Percentiles rank a stretch among this genome's conserved stretches.
Evolutionary conservation across 2,113 vertebrate species (phyloP).

Genomic region (Morone saxatilis): DNA sequence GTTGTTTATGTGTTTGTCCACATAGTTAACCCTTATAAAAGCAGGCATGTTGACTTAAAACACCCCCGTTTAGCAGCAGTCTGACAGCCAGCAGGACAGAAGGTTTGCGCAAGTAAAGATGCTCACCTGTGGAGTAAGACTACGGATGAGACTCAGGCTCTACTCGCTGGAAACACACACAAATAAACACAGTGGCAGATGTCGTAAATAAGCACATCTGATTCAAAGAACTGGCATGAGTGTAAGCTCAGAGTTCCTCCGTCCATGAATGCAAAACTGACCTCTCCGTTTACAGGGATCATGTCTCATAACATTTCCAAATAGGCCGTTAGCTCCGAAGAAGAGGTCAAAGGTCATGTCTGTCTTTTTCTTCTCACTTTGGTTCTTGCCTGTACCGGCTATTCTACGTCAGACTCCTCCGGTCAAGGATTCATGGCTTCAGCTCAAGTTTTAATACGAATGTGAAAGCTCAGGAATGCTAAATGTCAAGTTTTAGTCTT

Average conservation of each 20-base stretch:
- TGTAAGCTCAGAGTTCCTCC: constrained; percentile 15
- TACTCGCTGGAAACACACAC: constrained; percentile 12
- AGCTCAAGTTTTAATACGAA: not conserved
- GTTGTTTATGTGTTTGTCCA: constrained; percentile 39
- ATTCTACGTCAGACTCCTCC: not conserved
- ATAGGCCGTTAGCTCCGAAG: constrained; percentile 12
- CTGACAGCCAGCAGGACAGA: not conserved
- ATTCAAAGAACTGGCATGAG: constrained; percentile 44
- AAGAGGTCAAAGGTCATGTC: constrained; percentile 41
- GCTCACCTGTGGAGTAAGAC: constrained; percentile 31
- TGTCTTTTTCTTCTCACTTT: not conserved
- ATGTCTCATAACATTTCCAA: constrained; percentile 62
- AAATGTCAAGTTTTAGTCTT: not conserved
- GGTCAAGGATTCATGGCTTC: not conserved
- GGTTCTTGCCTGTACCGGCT: not conserved
- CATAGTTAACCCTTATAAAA: constrained; percentile 37
- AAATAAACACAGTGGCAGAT: constrained; percentile 35
- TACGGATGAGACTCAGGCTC: not conserved
- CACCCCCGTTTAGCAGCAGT: not conserved
- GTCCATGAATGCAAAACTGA: constrained; percentile 45
- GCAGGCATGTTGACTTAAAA: constrained; percentile 34
- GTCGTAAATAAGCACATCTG: constrained; percentile 52
- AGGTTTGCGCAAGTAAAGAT: constrained; percentile 24
- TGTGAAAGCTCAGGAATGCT: not conserved
- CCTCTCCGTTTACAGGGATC: constrained; percentile 61